Conservation (phyloP, 1,140 invertebrate species). For the Microplitis demolitor region DNA sequence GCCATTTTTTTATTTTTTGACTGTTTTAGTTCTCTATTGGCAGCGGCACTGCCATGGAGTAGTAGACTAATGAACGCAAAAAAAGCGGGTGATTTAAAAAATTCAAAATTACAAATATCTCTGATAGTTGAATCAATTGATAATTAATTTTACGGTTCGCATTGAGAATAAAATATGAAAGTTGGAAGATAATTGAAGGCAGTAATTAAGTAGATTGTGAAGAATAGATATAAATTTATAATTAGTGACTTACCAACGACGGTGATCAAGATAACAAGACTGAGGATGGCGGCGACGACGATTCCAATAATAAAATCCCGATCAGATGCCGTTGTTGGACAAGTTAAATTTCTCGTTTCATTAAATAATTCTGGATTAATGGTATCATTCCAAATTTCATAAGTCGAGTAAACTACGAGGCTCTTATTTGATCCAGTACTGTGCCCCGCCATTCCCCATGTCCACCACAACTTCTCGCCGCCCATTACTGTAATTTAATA, state of each 20-base stretch:
- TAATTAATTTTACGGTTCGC: too few species aligned
- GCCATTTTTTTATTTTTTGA: too few species aligned
- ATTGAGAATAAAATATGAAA: too few species aligned
- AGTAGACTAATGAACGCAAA: too few species aligned
- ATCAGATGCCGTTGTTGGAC: constrained; percentile 21
- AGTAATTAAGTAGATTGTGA: not conserved
- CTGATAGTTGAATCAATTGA: too few species aligned
- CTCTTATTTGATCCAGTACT: constrained; percentile 37
- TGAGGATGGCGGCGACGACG: constrained; percentile 45
- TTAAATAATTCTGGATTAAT: constrained; percentile 36
- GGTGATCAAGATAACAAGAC: constrained; percentile 54
- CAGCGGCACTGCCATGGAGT: too few species aligned
- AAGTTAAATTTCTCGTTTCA: constrained; percentile 34
- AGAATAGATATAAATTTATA: not conserved
- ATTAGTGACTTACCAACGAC: constrained; percentile 51
- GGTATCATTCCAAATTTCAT: constrained; percentile 37
- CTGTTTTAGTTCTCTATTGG: too few species aligned
- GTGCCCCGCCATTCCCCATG: constrained; percentile 43
- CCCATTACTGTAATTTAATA: constrained; percentile 39
- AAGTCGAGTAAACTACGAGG: constrained; percentile 30
- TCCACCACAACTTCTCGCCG: constrained; percentile 46
- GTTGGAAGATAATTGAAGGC: too few species aligned
- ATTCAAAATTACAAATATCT: too few species aligned
- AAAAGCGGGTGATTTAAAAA: too few species aligned
- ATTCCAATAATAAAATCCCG: constrained; percentile 43